A percentile compares a stretch with the other conserved stretches of the same genome.
These are phyloP conservation scores for Clamator glandarius DNA, from an alignment of 2,797 vertebrate species.

Conservation along the genomic window DNA sequence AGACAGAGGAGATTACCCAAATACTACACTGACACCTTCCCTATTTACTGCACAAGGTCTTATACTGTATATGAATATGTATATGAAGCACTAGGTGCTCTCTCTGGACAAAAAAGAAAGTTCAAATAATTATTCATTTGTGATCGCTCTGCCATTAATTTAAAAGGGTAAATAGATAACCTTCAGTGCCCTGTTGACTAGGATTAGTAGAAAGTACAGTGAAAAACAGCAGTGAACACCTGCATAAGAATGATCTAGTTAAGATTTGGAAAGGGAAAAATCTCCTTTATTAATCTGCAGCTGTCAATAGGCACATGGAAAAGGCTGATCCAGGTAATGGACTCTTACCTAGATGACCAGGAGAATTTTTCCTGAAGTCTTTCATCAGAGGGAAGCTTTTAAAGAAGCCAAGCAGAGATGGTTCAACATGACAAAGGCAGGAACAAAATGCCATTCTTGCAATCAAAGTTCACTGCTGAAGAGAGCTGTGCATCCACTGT, in stretches of 20 bases:
- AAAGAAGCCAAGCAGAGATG: background rate
- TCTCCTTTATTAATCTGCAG: background rate
- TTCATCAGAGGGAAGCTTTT: background rate
- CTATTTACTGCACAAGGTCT: background rate
- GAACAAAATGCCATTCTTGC: accelerated
- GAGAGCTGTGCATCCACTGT: background rate
- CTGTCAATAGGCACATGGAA: accelerated
- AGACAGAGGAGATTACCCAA: background rate
- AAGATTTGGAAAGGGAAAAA: background rate
- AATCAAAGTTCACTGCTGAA: accelerated
- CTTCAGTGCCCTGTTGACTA: background rate
- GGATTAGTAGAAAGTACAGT: background rate
- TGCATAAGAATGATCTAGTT: background rate
- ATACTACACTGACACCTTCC: background rate
- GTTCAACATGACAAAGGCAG: accelerated
- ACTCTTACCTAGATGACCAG: background rate
- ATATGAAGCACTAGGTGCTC: background rate
- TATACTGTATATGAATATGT: background rate
- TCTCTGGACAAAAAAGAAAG: background rate
- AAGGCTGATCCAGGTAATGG: background rate
- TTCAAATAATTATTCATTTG: background rate
- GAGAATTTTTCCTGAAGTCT: background rate
- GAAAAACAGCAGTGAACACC: background rate
- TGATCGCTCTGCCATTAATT: background rate
- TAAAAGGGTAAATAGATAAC: background rate